These are phyloP conservation scores for Pollenia angustigena DNA, from an alignment of 2,888 invertebrate species.

Conservation along the genomic window DNA sequence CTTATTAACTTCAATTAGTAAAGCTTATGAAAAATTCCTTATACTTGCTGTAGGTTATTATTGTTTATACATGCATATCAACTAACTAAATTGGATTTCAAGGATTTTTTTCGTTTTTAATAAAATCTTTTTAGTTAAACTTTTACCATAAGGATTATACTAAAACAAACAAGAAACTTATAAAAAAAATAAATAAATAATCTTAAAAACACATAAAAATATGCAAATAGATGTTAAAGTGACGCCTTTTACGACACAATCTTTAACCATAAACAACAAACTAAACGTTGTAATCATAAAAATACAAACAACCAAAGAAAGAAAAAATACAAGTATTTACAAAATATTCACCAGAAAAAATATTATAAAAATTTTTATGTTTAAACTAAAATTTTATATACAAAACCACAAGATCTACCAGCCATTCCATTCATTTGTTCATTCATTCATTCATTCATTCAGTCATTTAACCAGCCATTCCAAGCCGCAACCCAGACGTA, in stretches of 20 bases:
- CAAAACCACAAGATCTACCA: conserved; percentile 60
- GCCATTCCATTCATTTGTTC: conserved; percentile 25
- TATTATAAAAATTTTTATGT: conserved; percentile 43
- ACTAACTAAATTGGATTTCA: conserved; percentile 36
- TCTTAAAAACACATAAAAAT: conserved; percentile 46
- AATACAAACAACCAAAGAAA: conserved; percentile 12
- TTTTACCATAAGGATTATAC: conserved; percentile 34
- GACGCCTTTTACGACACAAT: conserved; percentile 59
- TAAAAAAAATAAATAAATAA: conserved; percentile 24
- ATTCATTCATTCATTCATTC: conserved; percentile 10
- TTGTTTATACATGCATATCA: neutral
- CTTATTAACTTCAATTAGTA: no score
- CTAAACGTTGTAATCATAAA: conserved; percentile 49
- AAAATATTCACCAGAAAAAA: conserved; percentile 14
- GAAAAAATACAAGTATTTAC: conserved; percentile 29
- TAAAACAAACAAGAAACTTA: conserved; percentile 3
- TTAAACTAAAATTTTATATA: conserved; percentile 50
- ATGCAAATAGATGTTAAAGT: conserved; percentile 57
- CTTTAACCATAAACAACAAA: conserved; percentile 56
- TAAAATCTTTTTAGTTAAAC: conserved; percentile 12
- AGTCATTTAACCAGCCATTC: conserved; percentile 31
- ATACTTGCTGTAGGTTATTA: neutral
- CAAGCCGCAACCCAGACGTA: conserved; percentile 46
- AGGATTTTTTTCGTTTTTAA: neutral
- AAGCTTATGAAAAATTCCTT: neutral